Conservation (phyloP, 2,113 vertebrate species). For the Phycodurus eques region DNA sequence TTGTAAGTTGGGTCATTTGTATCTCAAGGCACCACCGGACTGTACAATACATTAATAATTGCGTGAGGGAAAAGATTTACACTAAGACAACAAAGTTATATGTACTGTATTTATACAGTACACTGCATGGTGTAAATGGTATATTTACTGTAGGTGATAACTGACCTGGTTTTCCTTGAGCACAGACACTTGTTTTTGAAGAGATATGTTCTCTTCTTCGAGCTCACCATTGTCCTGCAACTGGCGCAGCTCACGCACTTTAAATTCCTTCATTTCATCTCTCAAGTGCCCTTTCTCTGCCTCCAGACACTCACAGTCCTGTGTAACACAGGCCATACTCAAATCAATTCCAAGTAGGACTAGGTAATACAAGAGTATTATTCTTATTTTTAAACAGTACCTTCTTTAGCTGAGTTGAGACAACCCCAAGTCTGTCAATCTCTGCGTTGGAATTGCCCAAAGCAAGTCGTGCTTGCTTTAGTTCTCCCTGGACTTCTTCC, state of each 20-base stretch:
- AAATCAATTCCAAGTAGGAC: neutral
- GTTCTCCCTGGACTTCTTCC: slow-evolving; percentile 76
- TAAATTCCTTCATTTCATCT: slow-evolving; percentile 80
- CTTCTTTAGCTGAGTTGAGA: slow-evolving; percentile 76
- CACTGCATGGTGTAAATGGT: neutral
- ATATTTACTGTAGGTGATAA: neutral
- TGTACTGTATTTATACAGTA: neutral
- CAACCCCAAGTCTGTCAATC: slow-evolving; percentile 67
- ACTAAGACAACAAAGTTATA: neutral
- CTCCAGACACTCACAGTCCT: slow-evolving; percentile 77
- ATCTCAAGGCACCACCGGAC: no score
- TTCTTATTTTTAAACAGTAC: slow-evolving; percentile 42
- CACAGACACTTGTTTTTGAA: slow-evolving; percentile 81
- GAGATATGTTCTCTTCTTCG: slow-evolving; percentile 82
- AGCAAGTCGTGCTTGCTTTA: slow-evolving; percentile 71
- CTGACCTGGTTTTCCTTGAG: slow-evolving; percentile 81
- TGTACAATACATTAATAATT: neutral
- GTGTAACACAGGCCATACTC: slow-evolving; percentile 12
- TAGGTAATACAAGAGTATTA: neutral
- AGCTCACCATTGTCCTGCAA: slow-evolving; percentile 80
- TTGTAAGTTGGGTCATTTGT: no score
- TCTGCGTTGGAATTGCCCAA: slow-evolving; percentile 72
- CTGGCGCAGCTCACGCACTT: slow-evolving; percentile 75
- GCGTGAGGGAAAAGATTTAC: neutral
- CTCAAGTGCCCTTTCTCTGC: slow-evolving; percentile 73